phyloP scores from a whole-genome alignment of 2,888 invertebrate species.

The Aleiodes testaceus region DNA sequence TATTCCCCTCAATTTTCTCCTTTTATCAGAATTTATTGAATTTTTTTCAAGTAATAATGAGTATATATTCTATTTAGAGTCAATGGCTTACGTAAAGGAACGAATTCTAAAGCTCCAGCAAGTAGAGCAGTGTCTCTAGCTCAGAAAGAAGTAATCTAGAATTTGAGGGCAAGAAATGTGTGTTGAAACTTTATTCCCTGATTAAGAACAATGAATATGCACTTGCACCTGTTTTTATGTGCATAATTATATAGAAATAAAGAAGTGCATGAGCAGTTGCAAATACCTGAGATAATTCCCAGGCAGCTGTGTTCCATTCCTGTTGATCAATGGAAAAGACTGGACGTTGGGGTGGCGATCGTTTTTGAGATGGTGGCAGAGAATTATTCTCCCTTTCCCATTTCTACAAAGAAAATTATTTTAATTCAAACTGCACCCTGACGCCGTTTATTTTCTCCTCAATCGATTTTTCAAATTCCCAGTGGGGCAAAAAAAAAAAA shows the following conservation, averaged over 20 bases:
- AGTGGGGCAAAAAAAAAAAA: neutral
- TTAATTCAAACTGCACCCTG: neutral
- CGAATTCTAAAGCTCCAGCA: neutral
- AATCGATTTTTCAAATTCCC: neutral
- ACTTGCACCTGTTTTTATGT: slow-evolving; percentile 26
- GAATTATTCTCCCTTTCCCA: slow-evolving; percentile 78
- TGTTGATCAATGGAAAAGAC: slow-evolving; percentile 69
- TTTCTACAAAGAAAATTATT: slow-evolving; percentile 71
- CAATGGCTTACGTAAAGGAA: neutral
- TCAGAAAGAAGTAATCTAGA: slow-evolving; percentile 25
- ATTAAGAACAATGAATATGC: slow-evolving; percentile 27
- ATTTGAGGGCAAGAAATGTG: slow-evolving; percentile 38
- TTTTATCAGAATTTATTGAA: no score
- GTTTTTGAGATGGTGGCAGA: slow-evolving; percentile 74
- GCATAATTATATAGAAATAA: slow-evolving; percentile 44
- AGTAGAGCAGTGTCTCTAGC: slow-evolving; percentile 15
- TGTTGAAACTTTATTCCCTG: slow-evolving; percentile 32
- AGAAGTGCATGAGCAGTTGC: slow-evolving; percentile 13
- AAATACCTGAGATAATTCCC: slow-evolving; percentile 75
- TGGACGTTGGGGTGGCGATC: slow-evolving; percentile 76
- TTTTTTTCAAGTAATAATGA: no score
- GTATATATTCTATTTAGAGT: no score
- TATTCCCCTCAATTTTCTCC: no score
- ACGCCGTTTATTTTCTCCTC: neutral
- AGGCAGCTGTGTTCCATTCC: slow-evolving; percentile 75